Evolutionary conservation across 1,140 invertebrate genomes (phyloP), one percentile per base, ranked within the genome.

Genomic region (Thaumatotibia leucotreta): DNA sequence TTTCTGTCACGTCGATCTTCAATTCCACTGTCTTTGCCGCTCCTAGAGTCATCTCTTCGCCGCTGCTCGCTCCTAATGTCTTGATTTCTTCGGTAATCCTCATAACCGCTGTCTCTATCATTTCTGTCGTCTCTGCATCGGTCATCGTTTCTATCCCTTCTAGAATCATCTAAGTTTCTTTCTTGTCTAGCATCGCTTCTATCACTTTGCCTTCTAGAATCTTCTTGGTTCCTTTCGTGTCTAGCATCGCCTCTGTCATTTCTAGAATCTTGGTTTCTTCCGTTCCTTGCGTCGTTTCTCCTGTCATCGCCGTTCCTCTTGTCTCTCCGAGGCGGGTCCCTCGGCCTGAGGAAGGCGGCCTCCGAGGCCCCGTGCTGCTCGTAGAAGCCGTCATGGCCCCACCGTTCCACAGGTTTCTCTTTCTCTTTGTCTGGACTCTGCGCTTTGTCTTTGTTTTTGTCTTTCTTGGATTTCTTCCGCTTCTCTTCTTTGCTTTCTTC

Each of bases 331-430:
- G 73, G 75, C 67, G 50, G 58, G 45, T 73, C 71, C 9, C 58
- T 45, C 1, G 79, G 75, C 67, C 69, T 72, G 29, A 29, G 52
- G 39, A 77, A 80, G 39, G 68, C 73, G 61, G 75, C 73, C 50
- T 72, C 61, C 61, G 65, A 5, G 20, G 14, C 32, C n/a, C n/a
- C 88, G 62, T 91, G 86, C 1, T 83, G 90, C 33, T 89, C 86
- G 58, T 83, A 91, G 64, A 88, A 89, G 6, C 89, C 87, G 67
- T 91, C 87, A 61, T 91, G 87, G 1, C 84, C 85, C 86, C 86
- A 90, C 63, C 83, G 70, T 39, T 84, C 79, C 23, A 50, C 35
- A 11, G 74, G 67, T 67, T 80, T 79, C n/a, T 80, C 27, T 20
- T 69, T 58, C 50, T 66, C 68, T 50, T 72, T 66, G 23, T 77